These are phyloP conservation scores for Coleophora flavipennella DNA, from an alignment of 2,888 invertebrate genomes.

Conservation along the genomic window DNA sequence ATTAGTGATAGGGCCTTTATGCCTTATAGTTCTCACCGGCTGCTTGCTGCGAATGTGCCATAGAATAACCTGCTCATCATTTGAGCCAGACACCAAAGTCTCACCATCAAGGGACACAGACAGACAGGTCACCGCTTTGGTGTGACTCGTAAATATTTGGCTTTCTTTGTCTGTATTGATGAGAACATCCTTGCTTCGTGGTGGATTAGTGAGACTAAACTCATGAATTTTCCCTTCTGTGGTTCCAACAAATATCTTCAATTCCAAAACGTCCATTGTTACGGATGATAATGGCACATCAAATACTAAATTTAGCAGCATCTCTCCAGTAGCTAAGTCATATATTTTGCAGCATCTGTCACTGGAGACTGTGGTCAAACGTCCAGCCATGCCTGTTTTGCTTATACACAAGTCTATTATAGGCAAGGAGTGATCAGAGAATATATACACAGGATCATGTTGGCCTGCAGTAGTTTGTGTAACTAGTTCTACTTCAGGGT, in stretches of 20 bases:
- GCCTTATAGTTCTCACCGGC: conserved; percentile 77
- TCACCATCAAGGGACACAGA: conserved; percentile 81
- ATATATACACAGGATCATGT: conserved; percentile 77
- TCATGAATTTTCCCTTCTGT: conserved; percentile 79
- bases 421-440: conserved; percentile 85
- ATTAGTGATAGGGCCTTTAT: conserved; percentile 84
- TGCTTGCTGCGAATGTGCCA: conserved; percentile 89
- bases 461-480: conserved; percentile 68
- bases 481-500: conserved; percentile 60
- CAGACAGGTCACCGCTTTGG: conserved; percentile 78
- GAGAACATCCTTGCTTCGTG: conserved; percentile 77
- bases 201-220: conserved; percentile 77
- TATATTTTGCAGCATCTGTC: conserved; percentile 90
- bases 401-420: conserved; percentile 86
- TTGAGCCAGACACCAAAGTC: conserved; percentile 82
- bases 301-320: conserved; percentile 83
- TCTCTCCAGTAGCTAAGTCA: conserved; percentile 77
- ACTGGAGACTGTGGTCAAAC: conserved; percentile 82
- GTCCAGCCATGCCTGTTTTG: conserved; percentile 77
- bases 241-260: conserved; percentile 82
- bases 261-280: conserved; percentile 78
- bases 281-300: conserved; percentile 79
- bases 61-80: conserved; percentile 80
- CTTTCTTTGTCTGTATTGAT: conserved; percentile 66
- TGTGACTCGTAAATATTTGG: conserved; percentile 77